Percentiles rank a stretch among this genome's conserved stretches.
These are phyloP conservation scores for Rachycentron canadum DNA, from an alignment of 2,797 vertebrate species.

Conservation along the genomic window DNA sequence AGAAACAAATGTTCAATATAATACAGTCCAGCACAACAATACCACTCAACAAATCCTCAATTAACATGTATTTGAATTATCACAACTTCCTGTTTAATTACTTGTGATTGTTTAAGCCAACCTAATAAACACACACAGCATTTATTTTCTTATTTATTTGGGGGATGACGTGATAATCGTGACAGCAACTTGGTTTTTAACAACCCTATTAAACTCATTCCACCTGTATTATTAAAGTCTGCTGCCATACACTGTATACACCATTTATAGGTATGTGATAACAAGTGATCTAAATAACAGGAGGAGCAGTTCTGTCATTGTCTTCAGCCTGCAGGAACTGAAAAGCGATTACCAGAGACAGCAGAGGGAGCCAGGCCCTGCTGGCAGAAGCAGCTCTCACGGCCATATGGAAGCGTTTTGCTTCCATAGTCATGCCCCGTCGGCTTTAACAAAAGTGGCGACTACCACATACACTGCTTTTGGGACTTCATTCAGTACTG, in stretches of 20 bases:
- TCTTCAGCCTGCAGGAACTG: constrained; percentile 52
- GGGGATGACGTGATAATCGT: constrained; percentile 28
- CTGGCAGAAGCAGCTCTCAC: constrained; percentile 74
- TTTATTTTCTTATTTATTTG: neutral
- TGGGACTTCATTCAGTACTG: constrained; percentile 69
- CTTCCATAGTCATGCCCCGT: constrained; percentile 81
- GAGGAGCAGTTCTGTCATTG: constrained; percentile 53
- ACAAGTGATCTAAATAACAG: constrained; percentile 59
- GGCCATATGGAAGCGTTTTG: constrained; percentile 85
- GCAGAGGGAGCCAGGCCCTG: constrained; percentile 65
- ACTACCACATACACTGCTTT: constrained; percentile 78
- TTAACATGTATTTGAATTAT: neutral
- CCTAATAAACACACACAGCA: neutral
- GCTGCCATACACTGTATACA: constrained; percentile 10
- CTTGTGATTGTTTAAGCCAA: neutral
- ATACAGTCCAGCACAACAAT: neutral
- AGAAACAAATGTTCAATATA: neutral
- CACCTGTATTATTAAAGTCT: constrained; percentile 23
- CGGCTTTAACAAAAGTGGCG: constrained; percentile 80
- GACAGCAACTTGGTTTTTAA: constrained; percentile 3
- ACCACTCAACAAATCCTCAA: neutral
- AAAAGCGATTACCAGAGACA: constrained; percentile 59
- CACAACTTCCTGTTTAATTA: neutral
- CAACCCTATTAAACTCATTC: constrained; percentile 11
- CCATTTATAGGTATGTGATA: constrained; percentile 39